These are phyloP conservation scores for Falco naumanni DNA, from an alignment of 2,797 vertebrate species.

Conservation along the genomic window DNA sequence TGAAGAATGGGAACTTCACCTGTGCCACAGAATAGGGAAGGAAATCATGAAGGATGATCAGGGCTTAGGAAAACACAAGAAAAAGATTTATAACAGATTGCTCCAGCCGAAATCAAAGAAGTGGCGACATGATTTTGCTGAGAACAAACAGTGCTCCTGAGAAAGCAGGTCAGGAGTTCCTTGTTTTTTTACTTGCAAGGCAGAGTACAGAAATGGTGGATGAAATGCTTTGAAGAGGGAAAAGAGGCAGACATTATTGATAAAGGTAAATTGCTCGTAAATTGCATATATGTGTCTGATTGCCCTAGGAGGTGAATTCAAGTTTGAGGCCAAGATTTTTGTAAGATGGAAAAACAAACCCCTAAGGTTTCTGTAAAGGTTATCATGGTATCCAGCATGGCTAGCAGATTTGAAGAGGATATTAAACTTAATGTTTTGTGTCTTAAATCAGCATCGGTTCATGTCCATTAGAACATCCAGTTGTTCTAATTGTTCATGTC, in stretches of 20 bases:
- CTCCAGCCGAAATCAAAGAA: not conserved
- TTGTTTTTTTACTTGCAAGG: not conserved
- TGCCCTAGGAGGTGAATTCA: not conserved
- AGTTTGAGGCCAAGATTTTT: not conserved
- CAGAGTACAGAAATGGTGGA: not conserved
- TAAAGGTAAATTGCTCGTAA: not conserved
- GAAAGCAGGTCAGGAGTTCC: not conserved
- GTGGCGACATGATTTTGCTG: not conserved
- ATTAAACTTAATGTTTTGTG: not conserved
- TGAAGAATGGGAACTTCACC: not conserved
- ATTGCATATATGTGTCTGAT: not conserved
- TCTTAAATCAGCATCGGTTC: not conserved
- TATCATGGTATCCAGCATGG: not conserved
- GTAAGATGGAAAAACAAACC: not conserved
- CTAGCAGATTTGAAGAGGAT: not conserved
- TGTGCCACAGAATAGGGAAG: not conserved
- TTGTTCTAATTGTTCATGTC: no score
- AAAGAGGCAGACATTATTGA: not conserved
- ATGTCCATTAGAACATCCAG: not conserved
- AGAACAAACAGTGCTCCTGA: not conserved
- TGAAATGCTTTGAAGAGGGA: not conserved
- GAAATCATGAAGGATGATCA: not conserved
- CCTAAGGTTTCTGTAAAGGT: no score
- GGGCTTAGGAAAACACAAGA: not conserved
- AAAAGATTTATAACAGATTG: not conserved